A percentile compares a stretch with the other conserved stretches of the same genome.
Evolutionary conservation across 2,113 vertebrate species (phyloP).

Genomic region (Pedetes capensis): DNA sequence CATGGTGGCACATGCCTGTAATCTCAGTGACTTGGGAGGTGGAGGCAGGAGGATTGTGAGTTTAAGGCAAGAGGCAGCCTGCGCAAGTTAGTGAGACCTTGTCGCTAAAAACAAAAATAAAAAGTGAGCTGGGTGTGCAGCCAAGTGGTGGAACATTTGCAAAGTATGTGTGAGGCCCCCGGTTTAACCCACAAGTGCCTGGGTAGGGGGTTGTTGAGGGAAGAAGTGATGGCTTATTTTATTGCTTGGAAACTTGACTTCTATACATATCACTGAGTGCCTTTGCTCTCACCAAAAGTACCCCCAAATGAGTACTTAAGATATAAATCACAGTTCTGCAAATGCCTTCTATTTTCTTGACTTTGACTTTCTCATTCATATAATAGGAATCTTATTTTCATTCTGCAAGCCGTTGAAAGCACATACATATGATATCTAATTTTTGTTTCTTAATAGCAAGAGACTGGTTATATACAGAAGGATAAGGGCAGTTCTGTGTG

Average conservation of each 20-base stretch:
- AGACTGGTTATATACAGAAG: not conserved
- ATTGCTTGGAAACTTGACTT: slow-evolving; percentile 32
- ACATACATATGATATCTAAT: not conserved
- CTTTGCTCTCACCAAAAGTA: not conserved
- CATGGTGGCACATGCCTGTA: too few species aligned
- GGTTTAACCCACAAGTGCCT: too few species aligned
- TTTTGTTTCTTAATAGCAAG: not conserved
- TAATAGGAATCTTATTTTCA: not conserved
- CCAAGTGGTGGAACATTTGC: too few species aligned
- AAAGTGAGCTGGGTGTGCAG: too few species aligned
- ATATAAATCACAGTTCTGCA: slow-evolving; percentile 20
- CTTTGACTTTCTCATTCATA: slow-evolving; percentile 32
- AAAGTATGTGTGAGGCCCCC: too few species aligned
- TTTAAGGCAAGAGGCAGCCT: too few species aligned
- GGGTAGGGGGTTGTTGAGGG: too few species aligned
- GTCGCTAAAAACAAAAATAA: too few species aligned
- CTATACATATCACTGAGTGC: not conserved
- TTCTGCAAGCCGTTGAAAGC: not conserved
- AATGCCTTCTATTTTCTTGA: not conserved
- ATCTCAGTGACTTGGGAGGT: too few species aligned
- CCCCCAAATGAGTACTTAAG: not conserved
- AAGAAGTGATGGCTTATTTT: not conserved
- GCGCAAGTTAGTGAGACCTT: too few species aligned
- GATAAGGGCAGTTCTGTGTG: not conserved
- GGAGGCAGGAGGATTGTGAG: too few species aligned